A percentile compares a stretch with the other conserved stretches of the same genome.
Conservation (phyloP, 1,140 invertebrate species). For the Zaprionus gabonicus region DNA sequence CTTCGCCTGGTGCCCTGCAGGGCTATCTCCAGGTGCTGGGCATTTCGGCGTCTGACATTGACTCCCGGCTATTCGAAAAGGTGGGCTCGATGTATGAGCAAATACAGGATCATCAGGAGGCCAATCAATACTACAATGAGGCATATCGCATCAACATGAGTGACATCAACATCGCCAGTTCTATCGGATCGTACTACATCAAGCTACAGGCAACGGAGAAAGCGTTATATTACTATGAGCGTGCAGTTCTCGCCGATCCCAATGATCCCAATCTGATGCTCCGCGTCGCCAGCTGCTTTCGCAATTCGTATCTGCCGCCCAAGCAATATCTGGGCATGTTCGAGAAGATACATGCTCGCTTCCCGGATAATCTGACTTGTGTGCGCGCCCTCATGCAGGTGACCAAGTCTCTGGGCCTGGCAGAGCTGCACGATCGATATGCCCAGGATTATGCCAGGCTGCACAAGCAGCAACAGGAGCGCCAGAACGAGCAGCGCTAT, state of each 20-base stretch:
- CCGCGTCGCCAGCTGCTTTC: conserved; percentile 93
- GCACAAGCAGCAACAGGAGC: conserved; percentile 85
- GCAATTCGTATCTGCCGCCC: conserved; percentile 91
- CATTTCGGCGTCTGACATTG: conserved; percentile 90
- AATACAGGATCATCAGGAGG: conserved; percentile 95
- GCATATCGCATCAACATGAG: conserved; percentile 95
- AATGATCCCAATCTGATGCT: conserved; percentile 93
- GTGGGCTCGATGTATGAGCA: conserved; percentile 94
- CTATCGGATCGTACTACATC: conserved; percentile 96
- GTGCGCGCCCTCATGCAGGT: conserved; percentile 94
- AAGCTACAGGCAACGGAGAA: conserved; percentile 95
- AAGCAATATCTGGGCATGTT: conserved; percentile 93
- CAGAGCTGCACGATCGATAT: conserved; percentile 90
- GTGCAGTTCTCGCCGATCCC: conserved; percentile 94
- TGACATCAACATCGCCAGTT: conserved; percentile 95
- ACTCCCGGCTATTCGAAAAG: conserved; percentile 92
- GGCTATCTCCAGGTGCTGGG: conserved; percentile 93
- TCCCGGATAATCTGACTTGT: conserved; percentile 95
- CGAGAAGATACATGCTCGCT: conserved; percentile 90
- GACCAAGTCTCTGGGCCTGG: conserved; percentile 87
- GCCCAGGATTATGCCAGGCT: conserved; percentile 91
- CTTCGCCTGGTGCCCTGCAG: conserved; percentile 91
- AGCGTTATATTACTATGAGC: conserved; percentile 94
- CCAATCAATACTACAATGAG: conserved; percentile 96
- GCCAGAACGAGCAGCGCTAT: conserved; percentile 88